These are phyloP conservation scores for Ginglymostoma cirratum DNA, from an alignment of 2,113 vertebrate species.

Conservation along the genomic window DNA sequence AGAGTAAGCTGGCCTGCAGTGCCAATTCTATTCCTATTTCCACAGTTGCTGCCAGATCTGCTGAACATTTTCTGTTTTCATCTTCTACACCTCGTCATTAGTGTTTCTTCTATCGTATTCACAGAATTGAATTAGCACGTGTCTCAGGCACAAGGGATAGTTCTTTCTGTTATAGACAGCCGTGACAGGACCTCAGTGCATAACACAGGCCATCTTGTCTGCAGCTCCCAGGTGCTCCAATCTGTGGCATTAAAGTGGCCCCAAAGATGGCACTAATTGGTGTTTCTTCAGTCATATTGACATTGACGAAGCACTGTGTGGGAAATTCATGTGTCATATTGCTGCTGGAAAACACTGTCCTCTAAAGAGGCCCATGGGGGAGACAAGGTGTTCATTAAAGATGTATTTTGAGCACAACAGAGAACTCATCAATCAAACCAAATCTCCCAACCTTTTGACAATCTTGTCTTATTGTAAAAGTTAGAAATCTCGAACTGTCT, in stretches of 20 bases:
- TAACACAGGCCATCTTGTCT: not conserved
- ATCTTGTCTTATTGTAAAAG: no score
- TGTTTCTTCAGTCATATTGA: not conserved
- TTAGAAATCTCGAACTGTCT: not conserved
- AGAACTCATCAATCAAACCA: not conserved
- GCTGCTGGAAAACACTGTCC: not conserved
- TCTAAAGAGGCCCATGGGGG: not conserved
- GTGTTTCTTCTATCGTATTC: not conserved
- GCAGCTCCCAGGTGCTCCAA: not conserved
- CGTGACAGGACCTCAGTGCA: not conserved
- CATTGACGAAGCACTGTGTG: not conserved
- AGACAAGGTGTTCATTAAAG: not conserved
- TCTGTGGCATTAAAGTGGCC: not conserved
- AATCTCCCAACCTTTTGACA: not conserved
- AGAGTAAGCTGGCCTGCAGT: not conserved
- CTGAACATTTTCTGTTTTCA: not conserved
- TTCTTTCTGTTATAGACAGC: not conserved
- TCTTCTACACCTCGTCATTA: not conserved
- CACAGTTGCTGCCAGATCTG: not conserved
- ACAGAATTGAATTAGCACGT: slow-evolving; percentile 1
- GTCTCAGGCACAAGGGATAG: not conserved
- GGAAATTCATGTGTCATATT: not conserved
- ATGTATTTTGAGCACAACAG: not conserved
- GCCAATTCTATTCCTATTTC: not conserved
- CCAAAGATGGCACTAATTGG: slow-evolving; percentile 16